Evolutionary conservation across 1,140 invertebrate species (phyloP), one percentile per base, ranked within the genome.

Genomic region (Nilaparvata lugens): DNA sequence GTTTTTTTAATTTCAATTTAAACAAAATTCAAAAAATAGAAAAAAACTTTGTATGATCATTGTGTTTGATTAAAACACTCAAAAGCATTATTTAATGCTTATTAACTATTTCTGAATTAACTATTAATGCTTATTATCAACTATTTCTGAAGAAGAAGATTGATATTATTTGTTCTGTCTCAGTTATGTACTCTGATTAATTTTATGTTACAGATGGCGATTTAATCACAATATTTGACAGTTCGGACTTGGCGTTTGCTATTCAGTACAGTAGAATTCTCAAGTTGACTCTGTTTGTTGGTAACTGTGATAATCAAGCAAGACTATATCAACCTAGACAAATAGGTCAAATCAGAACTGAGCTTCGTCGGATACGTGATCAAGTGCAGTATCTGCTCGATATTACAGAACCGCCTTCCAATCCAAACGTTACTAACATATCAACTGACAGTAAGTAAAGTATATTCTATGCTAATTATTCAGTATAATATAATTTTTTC

Each of bases 161-260:
- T n/a, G n/a, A n/a, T n/a, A n/a, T n/a, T n/a, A n/a, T n/a, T n/a
- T n/a, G n/a, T n/a, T n/a, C n/a, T n/a, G n/a, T n/a, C n/a, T n/a
- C n/a, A n/a, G n/a, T n/a, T n/a, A n/a, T n/a, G n/a, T n/a, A n/a
- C n/a, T n/a, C n/a, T n/a, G n/a, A n/a, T n/a, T n/a, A 35, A 35
- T 35, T 35, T 6, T 35, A 2, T 35, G 31, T 77, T 80, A 54
- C 72, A 85, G 86, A 88, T 80, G 83, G 82, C 58, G 86, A 88
- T 72, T 71, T 88, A 52, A 83, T 88, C 61, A 87, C 86, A 35
- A 88, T 88, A 61, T 83, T 84, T 75, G 86, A 88, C 73, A 85
- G 82, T 68, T 83, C 83, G 7, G 86, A 88, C 71, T 71, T 88
- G 45, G 79, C 81, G 11, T 86, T 86, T 78, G 86, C 85, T 55